phyloP scores from a whole-genome alignment of 2,797 vertebrate genomes.

The Acipenser ruthenus region DNA sequence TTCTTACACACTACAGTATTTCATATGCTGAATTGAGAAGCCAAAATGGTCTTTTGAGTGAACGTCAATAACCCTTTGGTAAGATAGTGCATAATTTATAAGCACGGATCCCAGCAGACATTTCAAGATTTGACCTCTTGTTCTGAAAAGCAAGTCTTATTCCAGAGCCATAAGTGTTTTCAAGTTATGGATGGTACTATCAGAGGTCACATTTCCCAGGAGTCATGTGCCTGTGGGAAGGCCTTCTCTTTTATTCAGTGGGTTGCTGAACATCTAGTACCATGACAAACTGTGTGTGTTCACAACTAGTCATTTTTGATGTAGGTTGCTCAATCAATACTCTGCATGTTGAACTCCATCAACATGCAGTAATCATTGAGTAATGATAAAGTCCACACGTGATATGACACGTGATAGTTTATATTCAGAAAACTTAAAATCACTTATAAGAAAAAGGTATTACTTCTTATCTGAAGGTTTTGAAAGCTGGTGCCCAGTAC shows the following conservation, averaged over 20 bases:
- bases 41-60: not conserved
- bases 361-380: no score
- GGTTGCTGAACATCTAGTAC: not conserved
- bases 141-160: not conserved
- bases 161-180: not conserved
- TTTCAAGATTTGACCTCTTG: not conserved
- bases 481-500: no score
- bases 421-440: no score
- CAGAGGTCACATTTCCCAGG: not conserved
- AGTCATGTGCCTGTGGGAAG: not conserved
- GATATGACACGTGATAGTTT: no score
- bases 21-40: not conserved
- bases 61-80: conserved; percentile 1
- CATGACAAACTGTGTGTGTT: not conserved
- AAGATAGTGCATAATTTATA: not conserved
- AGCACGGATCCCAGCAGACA: not conserved
- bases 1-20: not conserved
- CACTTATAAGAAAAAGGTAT: no score
- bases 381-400: no score
- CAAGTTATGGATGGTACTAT: not conserved
- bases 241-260: not conserved
- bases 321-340: not conserved
- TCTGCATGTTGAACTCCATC: no score
- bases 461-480: no score
- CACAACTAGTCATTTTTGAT: not conserved